These are phyloP conservation scores for Prietella phreatophila DNA, from an alignment of 2,113 vertebrate species.

Conservation along the genomic window DNA sequence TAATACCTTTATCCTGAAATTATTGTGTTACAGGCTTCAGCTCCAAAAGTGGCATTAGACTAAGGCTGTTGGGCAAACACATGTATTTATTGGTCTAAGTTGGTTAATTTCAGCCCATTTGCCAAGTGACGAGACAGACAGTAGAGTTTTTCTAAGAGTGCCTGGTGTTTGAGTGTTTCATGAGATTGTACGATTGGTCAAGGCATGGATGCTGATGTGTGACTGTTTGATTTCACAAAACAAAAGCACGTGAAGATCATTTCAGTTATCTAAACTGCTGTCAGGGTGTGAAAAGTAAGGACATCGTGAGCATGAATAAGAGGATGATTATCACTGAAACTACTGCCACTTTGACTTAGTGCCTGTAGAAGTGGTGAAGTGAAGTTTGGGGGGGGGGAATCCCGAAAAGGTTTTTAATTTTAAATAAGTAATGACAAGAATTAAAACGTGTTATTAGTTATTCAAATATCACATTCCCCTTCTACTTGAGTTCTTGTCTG, in stretches of 20 bases:
- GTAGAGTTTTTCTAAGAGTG: neutral
- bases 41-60: neutral
- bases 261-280: neutral
- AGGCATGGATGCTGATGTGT: conserved; percentile 5
- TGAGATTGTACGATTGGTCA: neutral
- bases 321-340: neutral
- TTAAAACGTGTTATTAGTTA: no score
- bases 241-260: conserved; percentile 12
- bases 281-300: neutral
- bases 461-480: neutral
- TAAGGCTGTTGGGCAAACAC: neutral
- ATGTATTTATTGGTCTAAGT: neutral
- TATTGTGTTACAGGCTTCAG: neutral
- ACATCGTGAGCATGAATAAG: neutral
- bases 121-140: neutral
- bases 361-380: neutral
- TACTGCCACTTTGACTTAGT: neutral
- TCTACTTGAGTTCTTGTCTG: neutral
- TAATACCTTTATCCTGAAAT: neutral
- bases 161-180: conserved; percentile 24
- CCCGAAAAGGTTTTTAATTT: neutral
- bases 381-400: neutral
- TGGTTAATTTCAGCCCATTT: neutral
- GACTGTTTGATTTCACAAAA: neutral
- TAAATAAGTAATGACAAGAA: no score